Evolutionary conservation across 2,797 vertebrate species (phyloP).

Genomic region (Pangasius larnaudii): DNA sequence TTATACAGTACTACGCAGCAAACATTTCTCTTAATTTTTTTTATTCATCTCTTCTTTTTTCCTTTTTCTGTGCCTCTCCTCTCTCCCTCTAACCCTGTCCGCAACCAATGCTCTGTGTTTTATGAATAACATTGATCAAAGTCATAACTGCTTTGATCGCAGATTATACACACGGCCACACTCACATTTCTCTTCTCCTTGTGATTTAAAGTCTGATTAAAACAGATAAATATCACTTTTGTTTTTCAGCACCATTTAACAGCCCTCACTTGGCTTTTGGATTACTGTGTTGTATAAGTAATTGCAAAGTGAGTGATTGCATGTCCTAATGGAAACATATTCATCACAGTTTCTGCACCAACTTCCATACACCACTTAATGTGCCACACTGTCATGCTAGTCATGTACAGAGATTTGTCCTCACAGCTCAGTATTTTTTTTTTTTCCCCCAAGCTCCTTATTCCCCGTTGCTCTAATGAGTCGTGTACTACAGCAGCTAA

Average conservation of each 20-base stretch:
- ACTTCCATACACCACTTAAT: constrained; percentile 18
- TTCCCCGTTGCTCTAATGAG: constrained; percentile 56
- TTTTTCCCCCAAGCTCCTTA: background rate
- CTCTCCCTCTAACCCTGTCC: constrained; percentile 56
- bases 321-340: constrained; percentile 17
- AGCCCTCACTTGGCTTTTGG: background rate
- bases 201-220: constrained; percentile 47
- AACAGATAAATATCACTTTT: constrained; percentile 24
- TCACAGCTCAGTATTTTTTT: constrained; percentile 5
- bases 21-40: constrained; percentile 32
- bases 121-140: constrained; percentile 81
- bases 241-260: constrained; percentile 39
- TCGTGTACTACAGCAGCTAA: constrained; percentile 57
- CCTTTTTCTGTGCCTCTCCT: background rate
- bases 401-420: constrained; percentile 51
- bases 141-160: constrained; percentile 75
- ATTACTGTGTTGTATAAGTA: background rate
- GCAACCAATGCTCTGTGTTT: constrained; percentile 67
- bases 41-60: constrained; percentile 17
- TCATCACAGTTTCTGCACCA: constrained; percentile 24
- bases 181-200: constrained; percentile 55
- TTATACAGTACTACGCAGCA: constrained; percentile 28
- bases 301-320: background rate
- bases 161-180: constrained; percentile 64
- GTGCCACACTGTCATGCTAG: constrained; percentile 58